Evolutionary conservation across 2,888 invertebrate genomes (phyloP), one percentile per base, ranked within the genome.

Genomic region (Chalcosyrphus nemorum): DNA sequence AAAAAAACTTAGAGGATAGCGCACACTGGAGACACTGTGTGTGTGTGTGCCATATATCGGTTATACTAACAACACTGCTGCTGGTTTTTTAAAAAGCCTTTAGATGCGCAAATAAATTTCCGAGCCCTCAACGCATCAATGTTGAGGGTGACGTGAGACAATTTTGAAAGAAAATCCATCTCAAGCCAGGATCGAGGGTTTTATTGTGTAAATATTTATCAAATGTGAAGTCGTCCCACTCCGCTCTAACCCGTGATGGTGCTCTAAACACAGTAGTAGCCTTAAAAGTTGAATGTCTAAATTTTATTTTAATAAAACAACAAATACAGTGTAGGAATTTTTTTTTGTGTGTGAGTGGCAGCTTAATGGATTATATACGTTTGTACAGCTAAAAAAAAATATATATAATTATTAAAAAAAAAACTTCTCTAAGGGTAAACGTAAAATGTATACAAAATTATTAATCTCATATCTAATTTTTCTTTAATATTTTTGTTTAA

Each of bases 101-200:
- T n/a, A 65, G 84, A 80, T 80, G 74, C 35, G n/a, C n/a, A n/a
- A n/a, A n/a, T n/a, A 57, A 63, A 80, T 74, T 80, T 84, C 84
- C 84, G 74, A 70, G 63, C 80, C 54, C 84, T 84, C 84, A 84
- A 84, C 75, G 21, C 15, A 4, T 13, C 13, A 35, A 38, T 57
- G 80, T 84, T 84, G 84, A 84, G 74, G 61, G 80, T 70, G 43
- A 70, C 78, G 84, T 41, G 84, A 84, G 80, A 84, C 74, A n/a
- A n/a, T n/a, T n/a, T 29, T 24, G n/a, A n/a, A 68, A 61, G 52
- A 52, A 68, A 17, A n/a, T n/a, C 54, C 80, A 74, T 84, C 70
- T 70, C 70, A 45, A 54, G 43, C 57, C 63, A 80, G n/a, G n/a
- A 52, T 43, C 68, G 68, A 50, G 74, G 52, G 84, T 71, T 65